phyloP scores from a whole-genome alignment of 1,140 invertebrate species.

The Procambarus virginalis region DNA sequence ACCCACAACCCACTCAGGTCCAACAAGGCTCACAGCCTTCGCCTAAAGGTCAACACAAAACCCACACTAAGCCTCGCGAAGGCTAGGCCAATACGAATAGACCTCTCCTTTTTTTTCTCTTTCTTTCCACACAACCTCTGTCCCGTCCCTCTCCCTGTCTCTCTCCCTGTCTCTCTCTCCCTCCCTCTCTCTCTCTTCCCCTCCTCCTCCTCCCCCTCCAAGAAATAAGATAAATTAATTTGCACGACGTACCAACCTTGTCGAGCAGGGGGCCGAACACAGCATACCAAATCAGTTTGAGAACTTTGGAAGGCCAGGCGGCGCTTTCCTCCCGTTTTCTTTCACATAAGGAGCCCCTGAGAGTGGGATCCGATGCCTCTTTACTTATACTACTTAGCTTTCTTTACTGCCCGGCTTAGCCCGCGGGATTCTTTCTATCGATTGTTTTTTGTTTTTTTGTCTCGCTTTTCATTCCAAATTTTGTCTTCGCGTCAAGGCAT shows the following conservation, averaged over 20 bases:
- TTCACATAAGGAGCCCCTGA: not conserved
- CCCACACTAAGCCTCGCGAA: no score
- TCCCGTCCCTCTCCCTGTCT: not conserved
- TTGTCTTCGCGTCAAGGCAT: no score
- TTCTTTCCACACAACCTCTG: not conserved
- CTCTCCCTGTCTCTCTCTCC: conserved; percentile 1
- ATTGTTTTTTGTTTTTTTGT: no score
- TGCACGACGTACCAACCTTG: conserved; percentile 23
- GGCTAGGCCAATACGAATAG: no score
- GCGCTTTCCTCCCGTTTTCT: not conserved
- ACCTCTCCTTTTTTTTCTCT: not conserved
- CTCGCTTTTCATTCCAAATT: no score
- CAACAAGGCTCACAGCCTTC: not conserved
- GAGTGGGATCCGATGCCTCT: not conserved
- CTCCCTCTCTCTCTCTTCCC: not conserved
- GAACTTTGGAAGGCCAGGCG: conserved; percentile 19
- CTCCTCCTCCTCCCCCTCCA: not conserved
- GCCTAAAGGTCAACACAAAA: no score
- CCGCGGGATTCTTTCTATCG: not conserved
- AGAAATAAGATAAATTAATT: conserved; percentile 67
- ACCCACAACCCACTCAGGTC: no score
- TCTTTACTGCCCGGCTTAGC: not conserved
- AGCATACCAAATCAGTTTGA: conserved; percentile 47
- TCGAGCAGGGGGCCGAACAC: conserved; percentile 13
- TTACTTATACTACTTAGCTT: not conserved